Evolutionary conservation across 2,797 vertebrate genomes (phyloP), one percentile per base, ranked within the genome.

Genomic region (Philypnodon macrostomus): DNA sequence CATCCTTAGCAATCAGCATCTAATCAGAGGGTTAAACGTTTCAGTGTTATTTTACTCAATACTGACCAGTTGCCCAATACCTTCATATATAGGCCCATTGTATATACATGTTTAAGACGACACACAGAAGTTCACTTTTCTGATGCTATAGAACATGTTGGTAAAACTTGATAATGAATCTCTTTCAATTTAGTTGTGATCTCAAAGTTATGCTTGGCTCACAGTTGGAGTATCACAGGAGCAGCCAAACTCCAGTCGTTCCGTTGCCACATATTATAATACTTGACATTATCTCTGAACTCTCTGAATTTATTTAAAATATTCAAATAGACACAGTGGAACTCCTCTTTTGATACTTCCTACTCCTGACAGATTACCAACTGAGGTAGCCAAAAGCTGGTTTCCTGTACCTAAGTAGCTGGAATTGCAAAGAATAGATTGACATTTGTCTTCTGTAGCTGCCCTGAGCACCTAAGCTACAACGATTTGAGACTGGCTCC

Each of bases 401-500:
- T 34, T 60, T 49, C 27, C 34, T 47, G 13, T 37, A 58, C n/a
- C 13, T 14, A 41, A 17, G 14, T 47, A 31, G 38, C 23, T 49
- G 54, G 51, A 68, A 60, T 52, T 24, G 39, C 44, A 57, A 41
- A 5, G 34, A 14, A n/a, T 47, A 27, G 60, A 62, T 8, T 53
- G 17, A 41, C 14, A 32, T 30, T 21, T 64, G 44, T 53, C 71
- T 32, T 32, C 42, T 53, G 47, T 50, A 70, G 39, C 51, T 49
- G 47, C 50, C 47, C 27, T 9, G 39, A 16, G 36, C 11, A 31
- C 37, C 53, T 47, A 17, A 34, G 42, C 33, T 36, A n/a, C n/a
- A n/a, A n/a, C n/a, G n/a, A 44, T 56, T 45, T 54, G 56, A 42
- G 53, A 21, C 52, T 68, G 56, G 53, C 60, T 5, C 57, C 38